Percentiles rank a stretch among this genome's conserved stretches.
phyloP scores from a whole-genome alignment of 2,888 invertebrate genomes.

The Apamea sordens region DNA sequence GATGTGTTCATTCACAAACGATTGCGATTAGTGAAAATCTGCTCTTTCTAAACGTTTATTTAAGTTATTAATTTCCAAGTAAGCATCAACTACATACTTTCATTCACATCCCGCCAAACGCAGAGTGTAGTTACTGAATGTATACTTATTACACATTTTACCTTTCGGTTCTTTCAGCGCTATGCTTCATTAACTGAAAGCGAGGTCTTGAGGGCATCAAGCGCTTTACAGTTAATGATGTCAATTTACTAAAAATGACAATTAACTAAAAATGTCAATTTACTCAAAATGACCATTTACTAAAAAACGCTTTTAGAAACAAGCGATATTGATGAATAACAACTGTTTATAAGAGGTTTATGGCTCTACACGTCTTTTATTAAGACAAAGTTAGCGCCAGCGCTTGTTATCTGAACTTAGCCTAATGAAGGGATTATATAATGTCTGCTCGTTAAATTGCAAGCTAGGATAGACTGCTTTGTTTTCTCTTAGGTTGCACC shows the following conservation, averaged over 20 bases:
- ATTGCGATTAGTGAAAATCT: not conserved
- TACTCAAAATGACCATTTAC: no score
- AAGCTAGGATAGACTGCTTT: conserved; percentile 3
- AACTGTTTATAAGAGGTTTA: conserved; percentile 5
- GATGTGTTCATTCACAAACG: not conserved
- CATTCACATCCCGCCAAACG: conserved; percentile 8
- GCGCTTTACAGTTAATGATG: no score
- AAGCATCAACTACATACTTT: not conserved
- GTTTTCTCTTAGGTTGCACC: not conserved
- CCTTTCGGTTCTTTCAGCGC: conserved; percentile 1
- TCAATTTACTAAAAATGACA: no score
- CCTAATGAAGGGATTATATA: conserved; percentile 18
- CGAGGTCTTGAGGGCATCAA: no score
- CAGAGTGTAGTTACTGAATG: conserved; percentile 1
- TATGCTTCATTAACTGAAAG: conserved; percentile 8
- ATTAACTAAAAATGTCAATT: no score
- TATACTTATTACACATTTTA: conserved; percentile 3
- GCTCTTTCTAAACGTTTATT: not conserved
- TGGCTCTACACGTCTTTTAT: conserved; percentile 6
- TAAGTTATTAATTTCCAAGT: conserved; percentile 5
- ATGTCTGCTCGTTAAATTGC: conserved; percentile 34
- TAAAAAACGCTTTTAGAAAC: conserved; percentile 15
- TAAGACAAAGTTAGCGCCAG: not conserved
- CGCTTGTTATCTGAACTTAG: conserved; percentile 25
- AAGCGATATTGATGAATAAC: conserved; percentile 20